phyloP scores from a whole-genome alignment of 2,797 vertebrate genomes.

The Pseudotriccus pelzelni region DNA sequence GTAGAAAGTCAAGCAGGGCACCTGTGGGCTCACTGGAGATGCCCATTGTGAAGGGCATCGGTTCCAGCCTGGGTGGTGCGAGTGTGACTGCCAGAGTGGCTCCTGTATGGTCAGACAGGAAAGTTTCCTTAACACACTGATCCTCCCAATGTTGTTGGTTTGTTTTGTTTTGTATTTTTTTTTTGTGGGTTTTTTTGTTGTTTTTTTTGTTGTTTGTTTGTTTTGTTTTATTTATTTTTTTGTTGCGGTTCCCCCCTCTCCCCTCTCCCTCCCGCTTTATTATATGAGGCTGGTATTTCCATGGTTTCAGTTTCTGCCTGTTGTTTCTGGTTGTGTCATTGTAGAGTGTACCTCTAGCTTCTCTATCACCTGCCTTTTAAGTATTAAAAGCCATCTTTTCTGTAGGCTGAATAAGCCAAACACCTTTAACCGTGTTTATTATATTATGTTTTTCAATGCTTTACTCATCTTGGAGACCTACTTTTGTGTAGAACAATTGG shows the following conservation, averaged over 20 bases:
- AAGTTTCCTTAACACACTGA: neutral
- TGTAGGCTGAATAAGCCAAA: neutral
- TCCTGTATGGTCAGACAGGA: neutral
- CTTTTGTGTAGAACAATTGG: neutral
- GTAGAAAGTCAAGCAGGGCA: neutral
- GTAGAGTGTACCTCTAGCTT: neutral
- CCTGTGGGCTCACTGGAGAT: accelerated
- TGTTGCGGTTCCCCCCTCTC: too few species aligned
- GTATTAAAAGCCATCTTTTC: neutral
- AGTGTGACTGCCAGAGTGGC: neutral
- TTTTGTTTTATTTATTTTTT: neutral
- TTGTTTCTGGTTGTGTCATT: neutral
- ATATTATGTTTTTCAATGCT: neutral
- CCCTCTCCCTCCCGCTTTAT: neutral
- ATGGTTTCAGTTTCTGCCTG: neutral
- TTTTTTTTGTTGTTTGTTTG: neutral
- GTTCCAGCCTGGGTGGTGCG: neutral
- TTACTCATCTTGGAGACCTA: neutral
- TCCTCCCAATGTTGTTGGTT: too few species aligned
- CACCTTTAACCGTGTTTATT: neutral
- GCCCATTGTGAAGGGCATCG: neutral
- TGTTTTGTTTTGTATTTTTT: too few species aligned
- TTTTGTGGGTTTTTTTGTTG: too few species aligned
- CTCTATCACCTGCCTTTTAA: neutral
- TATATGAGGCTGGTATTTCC: neutral